Evolutionary conservation across 2,797 vertebrate genomes (phyloP).

Genomic region (Pteronotus mesoamericanus): DNA sequence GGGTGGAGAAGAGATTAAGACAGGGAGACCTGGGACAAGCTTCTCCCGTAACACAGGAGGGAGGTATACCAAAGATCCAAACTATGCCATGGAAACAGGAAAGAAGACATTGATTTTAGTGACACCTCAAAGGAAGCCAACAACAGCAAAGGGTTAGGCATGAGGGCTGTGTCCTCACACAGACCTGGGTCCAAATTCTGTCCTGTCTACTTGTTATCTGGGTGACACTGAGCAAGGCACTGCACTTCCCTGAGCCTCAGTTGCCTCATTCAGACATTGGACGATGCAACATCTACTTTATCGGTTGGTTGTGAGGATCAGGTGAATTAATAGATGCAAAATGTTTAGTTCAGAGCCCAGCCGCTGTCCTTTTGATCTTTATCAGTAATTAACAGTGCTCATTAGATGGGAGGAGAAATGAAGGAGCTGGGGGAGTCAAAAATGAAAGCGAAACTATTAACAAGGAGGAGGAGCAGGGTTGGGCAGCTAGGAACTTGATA

Average conservation of each 20-base stretch:
- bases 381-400: neutral
- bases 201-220: neutral
- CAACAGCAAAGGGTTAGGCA: neutral
- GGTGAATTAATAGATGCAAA: neutral
- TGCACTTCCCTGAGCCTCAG: neutral
- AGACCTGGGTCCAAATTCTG: neutral
- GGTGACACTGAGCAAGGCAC: neutral
- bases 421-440: neutral
- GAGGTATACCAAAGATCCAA: neutral
- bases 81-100: neutral
- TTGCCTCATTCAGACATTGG: neutral
- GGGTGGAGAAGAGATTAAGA: neutral
- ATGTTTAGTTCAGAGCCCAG: neutral
- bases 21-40: neutral
- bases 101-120: neutral
- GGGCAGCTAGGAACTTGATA: neutral
- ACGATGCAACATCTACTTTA: neutral
- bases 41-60: neutral
- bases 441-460: neutral
- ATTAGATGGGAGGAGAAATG: neutral
- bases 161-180: neutral
- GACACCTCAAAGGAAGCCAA: neutral
- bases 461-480: neutral
- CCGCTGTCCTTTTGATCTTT: neutral
- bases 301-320: neutral